These are phyloP conservation scores for Aplysina aerophoba DNA, from an alignment of 37 sponge, comb jelly and placozoan genomes.

Conservation along the genomic window DNA sequence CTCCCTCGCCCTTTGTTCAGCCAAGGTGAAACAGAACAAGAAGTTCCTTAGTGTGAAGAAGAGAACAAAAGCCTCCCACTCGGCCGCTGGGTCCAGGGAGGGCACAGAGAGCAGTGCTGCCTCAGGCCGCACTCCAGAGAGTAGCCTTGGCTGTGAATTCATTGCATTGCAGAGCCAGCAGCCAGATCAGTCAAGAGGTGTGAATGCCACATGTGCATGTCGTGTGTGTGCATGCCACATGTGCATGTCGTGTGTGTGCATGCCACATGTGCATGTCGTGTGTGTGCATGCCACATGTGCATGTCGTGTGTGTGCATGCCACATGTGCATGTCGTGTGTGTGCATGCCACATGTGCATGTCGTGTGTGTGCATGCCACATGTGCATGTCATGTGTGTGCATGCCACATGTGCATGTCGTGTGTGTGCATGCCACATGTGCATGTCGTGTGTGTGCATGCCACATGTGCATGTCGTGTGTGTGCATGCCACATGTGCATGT, in stretches of 20 bases:
- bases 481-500: too few relatives aligned
- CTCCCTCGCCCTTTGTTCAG: neutral
- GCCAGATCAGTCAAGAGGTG: neutral
- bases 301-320: too few relatives aligned
- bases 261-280: neutral
- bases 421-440: too few relatives aligned
- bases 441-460: too few relatives aligned
- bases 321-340: too few relatives aligned
- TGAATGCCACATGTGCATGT: neutral
- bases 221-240: conserved; percentile 10
- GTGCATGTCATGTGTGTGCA: too few relatives aligned
- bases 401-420: too few relatives aligned
- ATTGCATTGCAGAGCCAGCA: neutral
- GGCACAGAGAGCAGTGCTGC: neutral
- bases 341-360: too few relatives aligned
- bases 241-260: neutral
- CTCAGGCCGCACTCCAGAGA: neutral
- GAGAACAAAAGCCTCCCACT: neutral
- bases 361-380: too few relatives aligned
- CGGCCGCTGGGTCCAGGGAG: neutral
- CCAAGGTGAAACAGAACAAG: conserved; percentile 12
- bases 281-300: neutral
- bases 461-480: too few relatives aligned
- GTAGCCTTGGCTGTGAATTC: conserved; percentile 14
- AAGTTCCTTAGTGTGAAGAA: neutral